Percentiles rank a stretch among this genome's conserved stretches.
These are phyloP conservation scores for Hippocampus mohnikei DNA, from an alignment of 2,113 vertebrate genomes.

Conservation along the genomic window DNA sequence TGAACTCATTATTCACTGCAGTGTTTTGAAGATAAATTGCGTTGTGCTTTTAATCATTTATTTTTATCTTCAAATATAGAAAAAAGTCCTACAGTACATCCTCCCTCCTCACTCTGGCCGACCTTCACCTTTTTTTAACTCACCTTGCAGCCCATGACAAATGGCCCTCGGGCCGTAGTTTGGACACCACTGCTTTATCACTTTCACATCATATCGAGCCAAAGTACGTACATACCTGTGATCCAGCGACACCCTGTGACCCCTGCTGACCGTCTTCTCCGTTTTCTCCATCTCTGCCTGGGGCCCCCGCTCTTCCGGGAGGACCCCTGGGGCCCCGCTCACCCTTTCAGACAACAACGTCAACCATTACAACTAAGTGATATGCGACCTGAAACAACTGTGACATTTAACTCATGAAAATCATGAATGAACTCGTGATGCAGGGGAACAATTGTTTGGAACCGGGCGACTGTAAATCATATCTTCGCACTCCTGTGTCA, in stretches of 20 bases:
- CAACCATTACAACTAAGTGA: not conserved
- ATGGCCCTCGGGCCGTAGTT: too few species aligned
- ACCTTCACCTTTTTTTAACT: too few species aligned
- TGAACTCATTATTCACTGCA: too few species aligned
- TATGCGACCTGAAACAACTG: not conserved
- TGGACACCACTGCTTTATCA: not conserved
- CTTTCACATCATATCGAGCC: not conserved
- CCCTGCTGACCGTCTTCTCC: slow-evolving; percentile 78
- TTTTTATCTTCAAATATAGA: too few species aligned
- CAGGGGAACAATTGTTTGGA: not conserved
- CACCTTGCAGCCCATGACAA: too few species aligned
- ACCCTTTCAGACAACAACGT: slow-evolving; percentile 65
- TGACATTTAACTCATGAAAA: not conserved
- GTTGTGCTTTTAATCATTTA: too few species aligned
- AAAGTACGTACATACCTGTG: slow-evolving; percentile 65
- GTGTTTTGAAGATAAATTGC: too few species aligned
- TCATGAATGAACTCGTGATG: not conserved
- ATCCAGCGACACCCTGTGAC: slow-evolving; percentile 67
- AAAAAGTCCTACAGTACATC: too few species aligned
- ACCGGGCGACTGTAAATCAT: not conserved
- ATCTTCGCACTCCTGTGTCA: not conserved
- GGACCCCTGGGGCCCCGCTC: slow-evolving; percentile 71
- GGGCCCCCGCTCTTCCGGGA: slow-evolving; percentile 70
- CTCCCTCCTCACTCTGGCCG: too few species aligned
- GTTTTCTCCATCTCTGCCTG: slow-evolving; percentile 73